Conservation (phyloP, 2,797 vertebrate genomes). For the Anabacerthia variegaticeps region DNA sequence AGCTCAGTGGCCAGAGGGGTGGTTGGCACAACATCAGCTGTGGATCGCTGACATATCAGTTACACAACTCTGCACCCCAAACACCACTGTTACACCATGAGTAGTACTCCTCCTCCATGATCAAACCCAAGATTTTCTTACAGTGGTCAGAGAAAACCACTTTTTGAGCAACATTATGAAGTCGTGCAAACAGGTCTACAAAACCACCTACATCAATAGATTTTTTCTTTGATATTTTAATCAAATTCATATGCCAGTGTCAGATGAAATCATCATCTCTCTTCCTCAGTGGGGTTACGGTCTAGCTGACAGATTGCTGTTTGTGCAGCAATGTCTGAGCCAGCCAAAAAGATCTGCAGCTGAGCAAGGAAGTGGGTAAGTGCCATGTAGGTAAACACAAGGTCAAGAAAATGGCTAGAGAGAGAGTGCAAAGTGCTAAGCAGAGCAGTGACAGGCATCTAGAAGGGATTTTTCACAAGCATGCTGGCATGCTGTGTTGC, state of each 20-base stretch:
- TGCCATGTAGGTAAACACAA: neutral
- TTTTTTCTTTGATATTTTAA: constrained; percentile 23
- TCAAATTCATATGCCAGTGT: neutral
- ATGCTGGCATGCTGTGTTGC: constrained; percentile 8
- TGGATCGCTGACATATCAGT: neutral
- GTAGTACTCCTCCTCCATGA: neutral
- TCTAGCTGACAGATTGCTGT: neutral
- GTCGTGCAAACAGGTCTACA: neutral
- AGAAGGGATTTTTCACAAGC: constrained; percentile 44
- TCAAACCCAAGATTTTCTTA: neutral
- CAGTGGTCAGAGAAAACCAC: neutral
- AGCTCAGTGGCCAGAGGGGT: neutral
- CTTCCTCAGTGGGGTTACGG: neutral
- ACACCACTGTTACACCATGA: neutral
- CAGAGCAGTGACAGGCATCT: constrained; percentile 21
- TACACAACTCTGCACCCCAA: neutral
- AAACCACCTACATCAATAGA: neutral
- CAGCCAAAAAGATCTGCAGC: neutral
- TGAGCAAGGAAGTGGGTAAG: constrained; percentile 15
- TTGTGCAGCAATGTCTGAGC: neutral
- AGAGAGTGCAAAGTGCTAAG: neutral
- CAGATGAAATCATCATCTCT: constrained; percentile 39
- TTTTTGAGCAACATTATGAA: neutral
- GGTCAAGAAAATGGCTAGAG: constrained; percentile 33
- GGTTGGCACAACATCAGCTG: neutral